phyloP scores from a whole-genome alignment of 2,113 vertebrate species.

The Dicrurus megarhynchus region DNA sequence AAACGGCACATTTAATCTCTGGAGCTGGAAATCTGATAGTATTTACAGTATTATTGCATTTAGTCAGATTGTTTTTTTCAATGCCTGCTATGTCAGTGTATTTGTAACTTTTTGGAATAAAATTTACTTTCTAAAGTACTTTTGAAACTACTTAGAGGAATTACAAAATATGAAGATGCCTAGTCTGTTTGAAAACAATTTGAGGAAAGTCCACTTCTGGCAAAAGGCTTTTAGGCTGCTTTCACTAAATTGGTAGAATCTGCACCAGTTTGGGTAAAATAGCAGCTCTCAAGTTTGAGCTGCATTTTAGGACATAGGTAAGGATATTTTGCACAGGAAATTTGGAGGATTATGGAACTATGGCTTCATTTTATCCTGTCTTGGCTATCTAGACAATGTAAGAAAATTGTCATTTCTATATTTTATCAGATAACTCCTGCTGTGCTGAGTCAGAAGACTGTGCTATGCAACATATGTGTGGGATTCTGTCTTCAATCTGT shows the following conservation, averaged over 20 bases:
- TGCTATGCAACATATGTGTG: constrained; percentile 23
- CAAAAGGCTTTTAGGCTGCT: not conserved
- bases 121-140: not conserved
- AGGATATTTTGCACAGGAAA: not conserved
- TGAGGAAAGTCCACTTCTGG: not conserved
- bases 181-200: not conserved
- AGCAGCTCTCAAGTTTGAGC: not conserved
- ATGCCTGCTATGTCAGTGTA: not conserved
- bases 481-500: constrained; percentile 50
- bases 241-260: not conserved
- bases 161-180: not conserved
- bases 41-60: not conserved
- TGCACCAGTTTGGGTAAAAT: not conserved
- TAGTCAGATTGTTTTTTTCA: not conserved
- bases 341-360: not conserved
- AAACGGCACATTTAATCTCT: not conserved
- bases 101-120: not conserved
- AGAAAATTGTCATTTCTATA: constrained; percentile 17
- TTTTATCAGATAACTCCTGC: not conserved
- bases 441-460: constrained; percentile 57
- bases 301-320: not conserved
- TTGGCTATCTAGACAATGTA: constrained; percentile 1
- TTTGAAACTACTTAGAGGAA: not conserved
- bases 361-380: not conserved
- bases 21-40: not conserved